Conservation (phyloP, 2,113 vertebrate genomes). For the Triplophysa rosa region DNA sequence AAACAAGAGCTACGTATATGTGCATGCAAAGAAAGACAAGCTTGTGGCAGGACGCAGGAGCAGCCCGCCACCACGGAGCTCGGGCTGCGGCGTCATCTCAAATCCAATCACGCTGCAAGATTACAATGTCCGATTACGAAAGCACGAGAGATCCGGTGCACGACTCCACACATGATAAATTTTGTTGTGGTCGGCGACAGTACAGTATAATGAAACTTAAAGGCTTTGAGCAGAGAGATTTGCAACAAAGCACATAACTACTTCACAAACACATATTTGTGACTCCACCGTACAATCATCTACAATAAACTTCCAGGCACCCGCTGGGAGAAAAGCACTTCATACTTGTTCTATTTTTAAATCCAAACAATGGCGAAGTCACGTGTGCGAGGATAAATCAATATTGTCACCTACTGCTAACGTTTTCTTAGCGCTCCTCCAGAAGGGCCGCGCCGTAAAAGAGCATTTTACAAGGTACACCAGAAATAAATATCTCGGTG, state of each 20-base stretch:
- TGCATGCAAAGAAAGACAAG: conserved; percentile 38
- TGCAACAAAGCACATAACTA: not conserved
- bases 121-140: conserved; percentile 39
- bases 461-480: conserved; percentile 13
- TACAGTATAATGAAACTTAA: not conserved
- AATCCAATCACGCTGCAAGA: conserved; percentile 42
- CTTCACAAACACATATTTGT: not conserved
- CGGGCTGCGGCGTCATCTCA: conserved; percentile 23
- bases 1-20: conserved; percentile 44
- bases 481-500: conserved; percentile 25
- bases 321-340: not conserved
- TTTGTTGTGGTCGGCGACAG: not conserved
- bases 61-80: not conserved
- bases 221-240: conserved; percentile 2
- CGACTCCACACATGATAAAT: not conserved
- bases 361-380: conserved; percentile 28
- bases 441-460: not conserved
- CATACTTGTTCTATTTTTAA: conserved; percentile 46
- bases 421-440: not conserved
- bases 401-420: conserved; percentile 7
- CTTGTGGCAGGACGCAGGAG: conserved; percentile 25
- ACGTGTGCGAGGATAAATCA: conserved; percentile 22
- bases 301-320: conserved; percentile 14
- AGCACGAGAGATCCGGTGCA: not conserved
- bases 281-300: not conserved